Evolutionary conservation across 2,888 invertebrate genomes (phyloP).

Genomic region (Trichogramma dendrolimi): DNA sequence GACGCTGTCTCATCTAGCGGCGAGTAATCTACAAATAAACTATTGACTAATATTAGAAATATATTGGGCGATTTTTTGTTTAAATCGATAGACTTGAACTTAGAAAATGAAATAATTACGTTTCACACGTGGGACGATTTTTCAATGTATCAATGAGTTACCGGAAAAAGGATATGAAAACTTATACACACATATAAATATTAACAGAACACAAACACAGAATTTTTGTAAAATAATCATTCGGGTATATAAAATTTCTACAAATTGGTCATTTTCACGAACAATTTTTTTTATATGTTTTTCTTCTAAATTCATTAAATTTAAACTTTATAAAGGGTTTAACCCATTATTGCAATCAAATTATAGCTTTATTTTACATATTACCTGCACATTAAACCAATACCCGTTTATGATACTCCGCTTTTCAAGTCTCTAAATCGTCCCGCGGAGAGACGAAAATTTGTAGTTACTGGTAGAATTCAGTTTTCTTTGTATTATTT

Average conservation of each 20-base stretch:
- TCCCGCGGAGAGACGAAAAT: slow-evolving; percentile 42
- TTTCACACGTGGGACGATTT: slow-evolving; percentile 37
- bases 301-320: too few relatives aligned
- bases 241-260: too few relatives aligned
- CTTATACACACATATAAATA: too few relatives aligned
- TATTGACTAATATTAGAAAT: slow-evolving; percentile 48
- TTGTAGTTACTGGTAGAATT: slow-evolving; percentile 45
- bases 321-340: too few relatives aligned
- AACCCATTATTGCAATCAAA: too few relatives aligned
- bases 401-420: slow-evolving; percentile 12
- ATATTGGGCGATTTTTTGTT: slow-evolving; percentile 42
- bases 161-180: too few relatives aligned
- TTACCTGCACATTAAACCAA: slow-evolving; percentile 3
- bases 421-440: slow-evolving; percentile 34
- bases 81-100: slow-evolving; percentile 35
- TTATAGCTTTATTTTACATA: too few relatives aligned
- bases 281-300: too few relatives aligned
- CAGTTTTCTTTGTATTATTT: slow-evolving; percentile 28
- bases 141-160: slow-evolving; percentile 10
- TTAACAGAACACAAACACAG: too few relatives aligned
- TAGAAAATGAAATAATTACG: slow-evolving; percentile 24
- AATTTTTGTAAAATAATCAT: too few relatives aligned
- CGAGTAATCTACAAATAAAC: slow-evolving; percentile 52
- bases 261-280: too few relatives aligned
- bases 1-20: slow-evolving; percentile 50